Evolutionary conservation across 2,113 vertebrate species (phyloP).

Genomic region (Amphilophus citrinellus): DNA sequence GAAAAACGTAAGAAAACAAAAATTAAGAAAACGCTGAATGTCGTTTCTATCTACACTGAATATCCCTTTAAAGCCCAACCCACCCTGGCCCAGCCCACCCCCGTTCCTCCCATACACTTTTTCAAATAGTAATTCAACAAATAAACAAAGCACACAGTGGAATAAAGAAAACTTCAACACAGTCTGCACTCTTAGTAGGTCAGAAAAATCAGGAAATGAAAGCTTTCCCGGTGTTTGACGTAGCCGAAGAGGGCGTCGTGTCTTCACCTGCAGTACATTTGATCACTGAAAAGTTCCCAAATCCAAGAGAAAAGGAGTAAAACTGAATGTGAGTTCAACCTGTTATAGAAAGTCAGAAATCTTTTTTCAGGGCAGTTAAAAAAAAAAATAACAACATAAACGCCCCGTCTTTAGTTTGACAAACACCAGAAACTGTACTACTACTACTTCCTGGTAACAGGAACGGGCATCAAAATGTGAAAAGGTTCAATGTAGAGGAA

Average conservation of each 20-base stretch:
- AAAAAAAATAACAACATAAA: conserved; percentile 22
- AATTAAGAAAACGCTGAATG: conserved; percentile 42
- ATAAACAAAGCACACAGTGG: conserved; percentile 72
- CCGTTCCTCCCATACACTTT: conserved; percentile 39
- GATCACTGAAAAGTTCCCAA: neutral
- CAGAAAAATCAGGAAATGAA: conserved; percentile 20
- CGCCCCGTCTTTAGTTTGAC: conserved; percentile 23
- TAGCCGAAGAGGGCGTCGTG: conserved; percentile 40
- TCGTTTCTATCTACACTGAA: conserved; percentile 75
- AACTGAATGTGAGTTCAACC: neutral
- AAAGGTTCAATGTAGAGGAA: conserved; percentile 48
- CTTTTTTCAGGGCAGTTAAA: conserved; percentile 1
- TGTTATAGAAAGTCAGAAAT: conserved; percentile 1
- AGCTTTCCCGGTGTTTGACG: neutral
- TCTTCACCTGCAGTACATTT: conserved; percentile 1
- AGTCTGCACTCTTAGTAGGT: conserved; percentile 63
- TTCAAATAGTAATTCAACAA: conserved; percentile 67
- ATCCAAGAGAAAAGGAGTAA: neutral
- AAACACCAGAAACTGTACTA: conserved; percentile 16
- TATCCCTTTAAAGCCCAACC: conserved; percentile 52
- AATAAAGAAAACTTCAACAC: conserved; percentile 73
- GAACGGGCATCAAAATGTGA: conserved; percentile 38
- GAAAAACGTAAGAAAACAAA: conserved; percentile 20
- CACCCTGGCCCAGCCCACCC: conserved; percentile 21
- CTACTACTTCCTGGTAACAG: conserved; percentile 25